Evolutionary conservation across 2,888 invertebrate species (phyloP).

Genomic region (Darwinula stevensoni): DNA sequence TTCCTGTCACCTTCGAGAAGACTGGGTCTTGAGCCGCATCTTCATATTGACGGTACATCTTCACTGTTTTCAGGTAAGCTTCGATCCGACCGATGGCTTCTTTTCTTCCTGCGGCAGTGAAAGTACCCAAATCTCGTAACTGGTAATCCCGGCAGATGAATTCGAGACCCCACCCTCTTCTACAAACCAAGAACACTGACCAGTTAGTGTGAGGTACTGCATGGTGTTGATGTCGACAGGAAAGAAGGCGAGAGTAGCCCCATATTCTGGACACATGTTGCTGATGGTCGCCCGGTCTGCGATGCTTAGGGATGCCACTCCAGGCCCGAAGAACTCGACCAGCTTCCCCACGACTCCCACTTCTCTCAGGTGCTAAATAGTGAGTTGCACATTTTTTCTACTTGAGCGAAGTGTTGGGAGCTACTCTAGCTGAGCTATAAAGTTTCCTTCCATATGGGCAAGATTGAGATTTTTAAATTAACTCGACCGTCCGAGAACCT

Average conservation of each 20-base stretch:
- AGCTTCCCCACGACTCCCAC: slow-evolving; percentile 93
- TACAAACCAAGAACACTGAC: slow-evolving; percentile 25
- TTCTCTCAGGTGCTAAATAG: slow-evolving; percentile 47
- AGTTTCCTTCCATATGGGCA: neutral
- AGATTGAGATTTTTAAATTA: neutral
- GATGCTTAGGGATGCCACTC: slow-evolving; percentile 61
- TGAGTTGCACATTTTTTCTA: too few relatives aligned
- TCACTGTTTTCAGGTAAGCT: slow-evolving; percentile 44
- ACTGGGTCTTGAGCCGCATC: slow-evolving; percentile 44
- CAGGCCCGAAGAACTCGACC: slow-evolving; percentile 93
- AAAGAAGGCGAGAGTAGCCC: slow-evolving; percentile 84
- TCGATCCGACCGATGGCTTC: slow-evolving; percentile 45
- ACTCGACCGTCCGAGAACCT: too few relatives aligned
- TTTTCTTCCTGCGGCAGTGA: too few relatives aligned
- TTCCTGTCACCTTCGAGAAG: slow-evolving; percentile 41
- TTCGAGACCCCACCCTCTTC: too few relatives aligned
- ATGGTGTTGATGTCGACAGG: slow-evolving; percentile 57
- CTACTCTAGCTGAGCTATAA: slow-evolving; percentile 5
- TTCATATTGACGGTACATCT: slow-evolving; percentile 53
- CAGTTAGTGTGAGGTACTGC: slow-evolving; percentile 54
- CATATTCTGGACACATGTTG: slow-evolving; percentile 97
- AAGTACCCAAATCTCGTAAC: slow-evolving; percentile 11
- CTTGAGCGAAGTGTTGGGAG: too few relatives aligned
- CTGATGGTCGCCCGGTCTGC: slow-evolving; percentile 92
- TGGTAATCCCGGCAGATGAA: too few relatives aligned